Evolutionary conservation across 2,797 vertebrate genomes (phyloP), one percentile per base, ranked within the genome.

Genomic region (Eulemur albifrons): DNA sequence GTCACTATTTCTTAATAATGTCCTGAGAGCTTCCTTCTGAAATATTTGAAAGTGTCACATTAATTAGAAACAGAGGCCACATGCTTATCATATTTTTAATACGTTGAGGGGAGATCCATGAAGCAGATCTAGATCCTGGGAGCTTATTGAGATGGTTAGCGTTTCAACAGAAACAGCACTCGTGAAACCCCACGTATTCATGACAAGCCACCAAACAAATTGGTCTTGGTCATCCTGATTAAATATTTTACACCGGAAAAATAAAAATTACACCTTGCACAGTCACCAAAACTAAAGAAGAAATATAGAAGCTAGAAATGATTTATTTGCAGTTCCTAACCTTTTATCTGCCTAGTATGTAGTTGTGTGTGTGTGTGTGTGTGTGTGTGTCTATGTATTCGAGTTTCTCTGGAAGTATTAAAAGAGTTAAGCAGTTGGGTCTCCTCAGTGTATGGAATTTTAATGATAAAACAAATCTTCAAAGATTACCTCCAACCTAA

Each of bases 1-100:
- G 97, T 97, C 94, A 73, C 79, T 97, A 21, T 92, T 97, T 98
- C 97, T 97, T 91, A 94, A 93, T 92, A 97, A 96, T 30, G 80
- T 38, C 63, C 57, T 40, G 48, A 90, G 20, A 89, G 43, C n/a
- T 83, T 97, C 93, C 72, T 35, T 75, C 7, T 93, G 45, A 14
- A 72, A 89, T 76, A 27, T 91, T 67, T 84, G 57, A n/a, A 73
- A 86, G 0, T 50, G 52, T 2, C 2, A 1, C 52, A 63, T 20
- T 81, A 80, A 83, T 86, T 90, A 85, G 76, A 96, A 77, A 81
- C 50, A 92, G 72, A 87, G 70, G 17, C 38, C 50, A 63, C 85
- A 52, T 17, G 32, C 20, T 82, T 38, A 40, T 88, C 17, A 30
- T 72, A 18, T n/a, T 92, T 87, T 59, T 13, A 48, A 23, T n/a